Evolutionary conservation across 1,140 invertebrate species (phyloP).

Genomic region (Calliopsis andreniformis): DNA sequence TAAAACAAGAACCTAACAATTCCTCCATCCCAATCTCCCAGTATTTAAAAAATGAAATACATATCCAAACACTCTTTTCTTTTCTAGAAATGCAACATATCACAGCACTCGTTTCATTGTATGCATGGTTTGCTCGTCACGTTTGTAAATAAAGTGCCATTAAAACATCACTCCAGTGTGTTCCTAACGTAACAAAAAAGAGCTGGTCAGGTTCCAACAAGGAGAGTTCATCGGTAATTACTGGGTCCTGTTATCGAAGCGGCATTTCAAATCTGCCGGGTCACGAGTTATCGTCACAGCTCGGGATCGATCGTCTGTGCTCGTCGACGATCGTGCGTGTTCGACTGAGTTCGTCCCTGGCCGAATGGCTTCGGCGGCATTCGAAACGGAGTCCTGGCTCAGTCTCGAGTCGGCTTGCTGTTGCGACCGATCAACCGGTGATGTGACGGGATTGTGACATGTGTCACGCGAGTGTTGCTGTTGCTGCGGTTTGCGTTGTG

Average conservation of each 20-base stretch:
- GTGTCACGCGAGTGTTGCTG: conserved; percentile 64
- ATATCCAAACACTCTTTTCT: too few relatives aligned
- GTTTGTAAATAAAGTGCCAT: conserved; percentile 51
- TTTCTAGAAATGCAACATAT: too few relatives aligned
- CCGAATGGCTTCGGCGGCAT: conserved; percentile 44
- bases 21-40: too few relatives aligned
- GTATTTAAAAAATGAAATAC: not conserved
- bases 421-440: conserved; percentile 68
- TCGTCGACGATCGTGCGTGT: not conserved
- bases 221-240: conserved; percentile 11
- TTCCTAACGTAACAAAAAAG: too few relatives aligned
- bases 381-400: conserved; percentile 45
- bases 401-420: conserved; percentile 77
- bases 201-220: not conserved
- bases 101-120: too few relatives aligned
- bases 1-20: too few relatives aligned
- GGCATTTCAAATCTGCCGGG: conserved; percentile 20
- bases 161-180: not conserved
- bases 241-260: not conserved
- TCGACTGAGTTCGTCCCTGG: conserved; percentile 5
- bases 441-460: conserved; percentile 66
- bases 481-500: conserved; percentile 51
- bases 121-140: conserved; percentile 39
- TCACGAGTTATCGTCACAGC: not conserved
- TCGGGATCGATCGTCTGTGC: not conserved